Percentiles rank a stretch among this genome's conserved stretches.
Evolutionary conservation across 2,113 vertebrate genomes (phyloP).

Genomic region (Brienomyrus longianalis): DNA sequence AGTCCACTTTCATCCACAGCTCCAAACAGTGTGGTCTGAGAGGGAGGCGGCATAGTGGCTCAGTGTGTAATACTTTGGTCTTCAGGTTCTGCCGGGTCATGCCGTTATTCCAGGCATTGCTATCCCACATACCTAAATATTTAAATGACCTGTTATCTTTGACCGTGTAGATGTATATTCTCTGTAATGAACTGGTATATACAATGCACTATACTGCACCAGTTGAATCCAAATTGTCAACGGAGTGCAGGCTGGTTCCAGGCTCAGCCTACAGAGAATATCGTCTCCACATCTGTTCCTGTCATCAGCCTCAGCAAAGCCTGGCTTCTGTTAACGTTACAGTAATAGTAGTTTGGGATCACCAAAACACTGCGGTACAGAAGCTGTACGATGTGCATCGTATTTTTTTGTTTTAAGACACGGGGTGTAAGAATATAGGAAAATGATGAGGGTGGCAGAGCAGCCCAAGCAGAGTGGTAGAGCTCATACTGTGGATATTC

Average conservation of each 20-base stretch:
- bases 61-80: not conserved
- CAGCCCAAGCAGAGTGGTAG: not conserved
- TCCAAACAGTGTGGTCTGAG: not conserved
- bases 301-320: not conserved
- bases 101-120: not conserved
- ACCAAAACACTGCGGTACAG: not conserved
- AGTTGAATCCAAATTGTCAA: not conserved
- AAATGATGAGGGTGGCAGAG: not conserved
- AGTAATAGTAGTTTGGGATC: not conserved
- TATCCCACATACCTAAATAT: not conserved
- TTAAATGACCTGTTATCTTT: not conserved
- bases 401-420: not conserved
- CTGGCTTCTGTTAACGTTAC: not conserved
- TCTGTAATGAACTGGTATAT: not conserved
- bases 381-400: not conserved
- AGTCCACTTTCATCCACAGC: not conserved
- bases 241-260: not conserved
- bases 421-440: not conserved
- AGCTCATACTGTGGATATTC: not conserved
- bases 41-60: not conserved
- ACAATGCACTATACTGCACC: not conserved
- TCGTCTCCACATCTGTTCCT: slow-evolving; percentile 1
- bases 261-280: not conserved
- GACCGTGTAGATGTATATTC: not conserved
- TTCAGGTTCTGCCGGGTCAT: not conserved